These are phyloP conservation scores for Barypeithes pellucidus DNA, from an alignment of 2,888 invertebrate genomes.

Conservation along the genomic window DNA sequence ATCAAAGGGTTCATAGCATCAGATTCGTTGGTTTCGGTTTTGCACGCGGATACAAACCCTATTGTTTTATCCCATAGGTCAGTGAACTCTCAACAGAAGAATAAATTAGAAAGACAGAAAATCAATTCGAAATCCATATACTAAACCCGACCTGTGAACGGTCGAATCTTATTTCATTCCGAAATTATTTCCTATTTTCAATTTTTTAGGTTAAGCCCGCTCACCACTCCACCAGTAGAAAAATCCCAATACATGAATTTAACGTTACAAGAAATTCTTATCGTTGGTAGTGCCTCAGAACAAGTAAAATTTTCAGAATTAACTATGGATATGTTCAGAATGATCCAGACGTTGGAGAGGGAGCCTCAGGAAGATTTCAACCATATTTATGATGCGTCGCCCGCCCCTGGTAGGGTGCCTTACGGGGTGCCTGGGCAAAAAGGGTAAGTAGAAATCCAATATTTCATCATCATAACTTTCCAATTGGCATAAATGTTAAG, in stretches of 20 bases:
- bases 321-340: constrained; percentile 98
- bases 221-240: constrained; percentile 91
- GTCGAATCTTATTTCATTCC: no score
- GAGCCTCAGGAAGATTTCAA: constrained; percentile 90
- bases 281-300: constrained; percentile 93
- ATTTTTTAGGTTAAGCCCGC: constrained; percentile 81
- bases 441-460: constrained; percentile 60
- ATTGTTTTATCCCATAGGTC: constrained; percentile 91
- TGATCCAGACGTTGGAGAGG: constrained; percentile 94
- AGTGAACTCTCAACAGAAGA: constrained; percentile 12
- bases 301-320: constrained; percentile 98
- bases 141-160: no score
- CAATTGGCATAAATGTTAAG: no score
- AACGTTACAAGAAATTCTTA: constrained; percentile 92
- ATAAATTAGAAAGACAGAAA: no score
- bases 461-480: no score
- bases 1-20: constrained; percentile 95
- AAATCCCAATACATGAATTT: constrained; percentile 89
- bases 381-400: constrained; percentile 81
- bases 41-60: constrained; percentile 90
- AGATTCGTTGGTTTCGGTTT: constrained; percentile 90
- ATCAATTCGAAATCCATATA: no score
- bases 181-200: no score
- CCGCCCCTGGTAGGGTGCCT: constrained; percentile 79
- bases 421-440: constrained; percentile 69